Percentiles rank a stretch among this genome's conserved stretches.
These are phyloP conservation scores for Gymnothorax reevesii DNA, from an alignment of 2,797 vertebrate genomes.

Conservation along the genomic window DNA sequence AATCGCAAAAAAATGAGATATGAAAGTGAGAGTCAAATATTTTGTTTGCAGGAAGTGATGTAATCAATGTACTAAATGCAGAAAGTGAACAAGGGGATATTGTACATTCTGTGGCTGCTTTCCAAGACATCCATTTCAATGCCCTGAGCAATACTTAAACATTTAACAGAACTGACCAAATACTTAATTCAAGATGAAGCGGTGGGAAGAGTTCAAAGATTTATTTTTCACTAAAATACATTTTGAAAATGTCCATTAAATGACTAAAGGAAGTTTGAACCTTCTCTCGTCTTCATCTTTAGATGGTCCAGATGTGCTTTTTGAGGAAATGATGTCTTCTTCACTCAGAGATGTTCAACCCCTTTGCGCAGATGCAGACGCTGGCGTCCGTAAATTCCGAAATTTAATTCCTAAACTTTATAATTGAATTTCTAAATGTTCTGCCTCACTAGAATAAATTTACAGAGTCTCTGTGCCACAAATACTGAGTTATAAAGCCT, in stretches of 20 bases:
- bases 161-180: not conserved
- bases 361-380: too few relatives aligned
- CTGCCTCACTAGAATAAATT: too few relatives aligned
- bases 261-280: not conserved
- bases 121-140: not conserved
- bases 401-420: too few relatives aligned
- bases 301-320: not conserved
- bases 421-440: too few relatives aligned
- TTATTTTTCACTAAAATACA: not conserved
- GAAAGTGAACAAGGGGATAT: not conserved
- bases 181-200: not conserved
- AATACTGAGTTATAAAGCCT: too few relatives aligned
- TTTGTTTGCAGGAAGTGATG: constrained; percentile 15
- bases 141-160: not conserved
- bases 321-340: not conserved
- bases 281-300: not conserved
- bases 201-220: not conserved
- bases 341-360: constrained; percentile 8
- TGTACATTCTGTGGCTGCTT: not conserved
- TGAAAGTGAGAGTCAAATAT: not conserved
- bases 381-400: too few relatives aligned
- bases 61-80: not conserved
- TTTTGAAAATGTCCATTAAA: not conserved
- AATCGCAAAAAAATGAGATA: not conserved
- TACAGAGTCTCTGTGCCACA: too few relatives aligned